A percentile compares a stretch with the other conserved stretches of the same genome.
Evolutionary conservation across 2,113 vertebrate species (phyloP).

Genomic region (Morone chrysops): DNA sequence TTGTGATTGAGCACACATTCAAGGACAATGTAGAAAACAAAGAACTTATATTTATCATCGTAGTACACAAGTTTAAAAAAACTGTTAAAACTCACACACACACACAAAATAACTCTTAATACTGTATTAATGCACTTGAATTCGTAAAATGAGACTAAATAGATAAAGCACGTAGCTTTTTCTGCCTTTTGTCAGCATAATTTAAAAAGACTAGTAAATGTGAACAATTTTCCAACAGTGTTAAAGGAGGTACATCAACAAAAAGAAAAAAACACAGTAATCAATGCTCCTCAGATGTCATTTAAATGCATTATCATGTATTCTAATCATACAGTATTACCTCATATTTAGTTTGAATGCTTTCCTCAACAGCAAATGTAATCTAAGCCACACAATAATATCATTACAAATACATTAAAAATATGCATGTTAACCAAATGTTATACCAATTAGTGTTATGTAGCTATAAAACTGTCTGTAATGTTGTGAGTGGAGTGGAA

Average conservation of each 20-base stretch:
- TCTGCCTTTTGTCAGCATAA: constrained; percentile 66
- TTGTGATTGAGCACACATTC: constrained; percentile 52
- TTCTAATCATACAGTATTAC: constrained; percentile 29
- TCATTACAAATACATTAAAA: constrained; percentile 46
- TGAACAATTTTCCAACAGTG: constrained; percentile 66
- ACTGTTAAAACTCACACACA: constrained; percentile 42
- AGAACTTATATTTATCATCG: constrained; percentile 43
- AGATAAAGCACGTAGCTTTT: constrained; percentile 39
- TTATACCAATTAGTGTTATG: constrained; percentile 30
- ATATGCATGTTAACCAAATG: constrained; percentile 29
- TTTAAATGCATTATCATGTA: constrained; percentile 22
- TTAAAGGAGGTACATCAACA: constrained; percentile 57
- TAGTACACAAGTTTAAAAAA: constrained; percentile 12
- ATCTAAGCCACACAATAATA: constrained; percentile 26
- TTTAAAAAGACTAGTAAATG: constrained; percentile 71
- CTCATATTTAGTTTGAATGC: constrained; percentile 49
- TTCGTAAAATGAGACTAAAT: constrained; percentile 60
- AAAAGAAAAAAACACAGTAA: constrained; percentile 42
- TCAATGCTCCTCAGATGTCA: constrained; percentile 40
- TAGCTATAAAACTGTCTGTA: constrained; percentile 50
- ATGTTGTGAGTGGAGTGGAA: constrained; percentile 13
- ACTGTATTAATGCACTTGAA: constrained; percentile 40
- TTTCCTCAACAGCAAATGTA: constrained; percentile 43
- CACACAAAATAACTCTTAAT: constrained; percentile 41
- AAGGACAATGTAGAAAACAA: constrained; percentile 64